phyloP scores from a whole-genome alignment of 2,888 invertebrate species.

The Allophyes oxyacanthae region DNA sequence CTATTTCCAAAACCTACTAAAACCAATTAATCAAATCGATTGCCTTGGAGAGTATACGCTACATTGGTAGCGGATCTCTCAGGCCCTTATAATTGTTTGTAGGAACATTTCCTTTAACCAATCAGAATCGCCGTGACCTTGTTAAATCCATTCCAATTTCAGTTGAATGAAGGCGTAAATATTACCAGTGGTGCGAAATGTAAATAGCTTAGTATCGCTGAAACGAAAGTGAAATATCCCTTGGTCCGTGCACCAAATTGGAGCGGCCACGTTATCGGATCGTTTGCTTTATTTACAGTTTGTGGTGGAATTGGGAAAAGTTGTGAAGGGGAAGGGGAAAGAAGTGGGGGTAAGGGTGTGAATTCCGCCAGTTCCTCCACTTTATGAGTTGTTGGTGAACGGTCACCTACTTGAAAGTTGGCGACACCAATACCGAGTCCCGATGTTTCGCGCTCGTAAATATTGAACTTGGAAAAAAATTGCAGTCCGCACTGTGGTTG shows the following conservation, averaged over 20 bases:
- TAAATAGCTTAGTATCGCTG: constrained; percentile 56
- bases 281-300: constrained; percentile 68
- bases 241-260: constrained; percentile 57
- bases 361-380: constrained; percentile 46
- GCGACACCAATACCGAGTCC: constrained; percentile 65
- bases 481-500: constrained; percentile 58
- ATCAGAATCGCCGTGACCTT: constrained; percentile 54
- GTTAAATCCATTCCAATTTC: constrained; percentile 59
- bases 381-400: constrained; percentile 70
- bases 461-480: constrained; percentile 62
- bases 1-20: constrained; percentile 36
- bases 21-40: constrained; percentile 51
- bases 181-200: constrained; percentile 53
- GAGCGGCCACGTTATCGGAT: constrained; percentile 65
- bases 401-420: constrained; percentile 60
- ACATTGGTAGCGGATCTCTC: constrained; percentile 26
- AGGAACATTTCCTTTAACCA: constrained; percentile 45
- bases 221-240: constrained; percentile 70
- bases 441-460: constrained; percentile 68
- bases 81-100: constrained; percentile 47
- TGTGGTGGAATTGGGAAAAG: constrained; percentile 55
- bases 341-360: constrained; percentile 35
- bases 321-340: constrained; percentile 37
- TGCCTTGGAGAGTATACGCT: too few relatives aligned
- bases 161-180: constrained; percentile 52